A percentile compares a stretch with the other conserved stretches of the same genome.
Conservation (phyloP, 2,113 vertebrate genomes). For the Steatornis caripensis region DNA sequence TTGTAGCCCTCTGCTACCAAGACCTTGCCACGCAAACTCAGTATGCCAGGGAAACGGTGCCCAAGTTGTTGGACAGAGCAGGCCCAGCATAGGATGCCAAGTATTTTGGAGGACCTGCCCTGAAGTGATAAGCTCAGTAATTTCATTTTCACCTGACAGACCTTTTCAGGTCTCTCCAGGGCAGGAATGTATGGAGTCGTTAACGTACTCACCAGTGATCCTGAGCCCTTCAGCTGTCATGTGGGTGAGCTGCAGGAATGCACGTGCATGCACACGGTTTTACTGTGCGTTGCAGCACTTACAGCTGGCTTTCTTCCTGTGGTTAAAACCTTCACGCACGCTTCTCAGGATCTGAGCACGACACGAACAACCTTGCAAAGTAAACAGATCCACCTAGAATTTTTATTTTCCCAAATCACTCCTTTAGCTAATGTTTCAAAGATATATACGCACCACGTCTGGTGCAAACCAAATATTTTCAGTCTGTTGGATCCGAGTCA, state of each 20-base stretch:
- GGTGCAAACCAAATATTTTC: slow-evolving; percentile 82
- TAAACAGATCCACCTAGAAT: slow-evolving; percentile 62
- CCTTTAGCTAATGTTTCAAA: slow-evolving; percentile 80
- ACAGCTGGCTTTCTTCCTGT: slow-evolving; percentile 25
- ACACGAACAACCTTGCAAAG: slow-evolving; percentile 20
- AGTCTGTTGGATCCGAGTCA: slow-evolving; percentile 72
- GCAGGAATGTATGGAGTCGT: not conserved
- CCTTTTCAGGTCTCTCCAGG: not conserved
- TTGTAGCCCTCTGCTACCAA: too few relatives aligned
- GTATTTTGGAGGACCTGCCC: not conserved
- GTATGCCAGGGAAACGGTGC: not conserved
- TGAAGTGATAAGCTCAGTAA: not conserved
- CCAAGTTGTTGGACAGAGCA: not conserved
- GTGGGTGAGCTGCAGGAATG: not conserved
- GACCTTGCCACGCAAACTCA: too few relatives aligned
- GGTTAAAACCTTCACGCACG: not conserved
- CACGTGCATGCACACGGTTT: not conserved
- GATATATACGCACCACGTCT: slow-evolving; percentile 70
- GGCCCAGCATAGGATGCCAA: not conserved
- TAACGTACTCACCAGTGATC: not conserved
- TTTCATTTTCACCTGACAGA: not conserved
- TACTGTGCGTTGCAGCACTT: not conserved
- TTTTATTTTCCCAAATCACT: slow-evolving; percentile 80
- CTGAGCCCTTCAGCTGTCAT: not conserved
- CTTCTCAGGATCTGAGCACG: not conserved